Percentiles rank a stretch among this genome's conserved stretches.
Evolutionary conservation across 2,888 invertebrate genomes (phyloP).

Genomic region (Entomobrya multifasciata): DNA sequence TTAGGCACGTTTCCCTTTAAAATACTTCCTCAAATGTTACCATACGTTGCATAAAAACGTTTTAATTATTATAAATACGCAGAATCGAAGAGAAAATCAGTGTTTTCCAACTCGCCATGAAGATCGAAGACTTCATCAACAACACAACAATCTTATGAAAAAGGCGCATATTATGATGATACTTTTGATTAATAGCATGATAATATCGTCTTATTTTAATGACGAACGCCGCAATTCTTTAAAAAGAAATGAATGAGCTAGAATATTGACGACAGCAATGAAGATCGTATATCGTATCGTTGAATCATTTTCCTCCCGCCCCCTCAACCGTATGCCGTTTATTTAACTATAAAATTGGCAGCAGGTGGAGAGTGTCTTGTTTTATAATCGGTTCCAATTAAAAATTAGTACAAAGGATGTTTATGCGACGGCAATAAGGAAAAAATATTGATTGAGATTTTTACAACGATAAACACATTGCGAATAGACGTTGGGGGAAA

Average conservation of each 20-base stretch:
- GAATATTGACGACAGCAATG: not conserved
- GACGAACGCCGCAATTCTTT: not conserved
- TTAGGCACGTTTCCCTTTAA: not conserved
- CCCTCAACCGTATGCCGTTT: not conserved
- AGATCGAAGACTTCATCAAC: not conserved
- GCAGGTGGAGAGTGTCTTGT: not conserved
- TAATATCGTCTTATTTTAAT: not conserved
- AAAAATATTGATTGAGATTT: not conserved
- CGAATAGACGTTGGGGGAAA: not conserved
- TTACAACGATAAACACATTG: not conserved
- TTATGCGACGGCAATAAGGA: conserved; percentile 3
- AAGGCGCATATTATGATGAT: too few relatives aligned
- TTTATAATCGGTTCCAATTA: conserved; percentile 8
- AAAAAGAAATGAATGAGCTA: not conserved
- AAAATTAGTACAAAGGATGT: conserved; percentile 1
- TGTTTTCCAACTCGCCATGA: not conserved
- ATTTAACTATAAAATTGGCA: not conserved
- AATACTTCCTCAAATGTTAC: conserved; percentile 3
- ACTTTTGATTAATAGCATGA: too few relatives aligned
- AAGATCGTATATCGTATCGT: not conserved
- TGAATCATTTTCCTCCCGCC: not conserved
- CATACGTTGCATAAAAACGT: not conserved
- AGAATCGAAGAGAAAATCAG: conserved; percentile 20
- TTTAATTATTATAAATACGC: conserved; percentile 1
- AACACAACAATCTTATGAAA: too few relatives aligned